Evolutionary conservation across 30 jellyfish, hydroid and myxozoan genomes (phyloP).

Genomic region (Mastigias papua): DNA sequence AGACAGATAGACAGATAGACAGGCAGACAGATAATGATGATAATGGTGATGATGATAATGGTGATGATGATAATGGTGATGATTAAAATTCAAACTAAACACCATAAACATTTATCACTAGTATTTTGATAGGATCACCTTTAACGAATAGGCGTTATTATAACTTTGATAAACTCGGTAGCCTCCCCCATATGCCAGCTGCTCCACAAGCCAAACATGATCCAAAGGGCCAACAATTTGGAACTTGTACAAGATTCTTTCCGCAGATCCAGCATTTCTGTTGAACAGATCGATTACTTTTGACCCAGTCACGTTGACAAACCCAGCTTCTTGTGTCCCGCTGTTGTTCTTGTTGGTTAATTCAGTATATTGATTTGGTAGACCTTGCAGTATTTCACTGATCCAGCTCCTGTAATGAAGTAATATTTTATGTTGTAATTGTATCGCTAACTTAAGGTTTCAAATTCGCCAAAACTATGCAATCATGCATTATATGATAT

Average conservation of each 20-base stretch:
- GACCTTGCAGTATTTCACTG: conserved; percentile 20
- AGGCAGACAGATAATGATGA: too few relatives aligned
- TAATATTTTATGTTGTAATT: background rate
- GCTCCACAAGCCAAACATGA: conserved; percentile 57
- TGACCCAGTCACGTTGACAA: conserved; percentile 29
- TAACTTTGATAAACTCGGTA: conserved; percentile 67
- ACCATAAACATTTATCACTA: too few relatives aligned
- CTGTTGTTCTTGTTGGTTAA: background rate
- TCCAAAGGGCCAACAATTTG: conserved; percentile 51
- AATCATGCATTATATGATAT: too few relatives aligned
- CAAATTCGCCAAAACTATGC: too few relatives aligned
- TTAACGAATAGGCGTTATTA: conserved; percentile 55
- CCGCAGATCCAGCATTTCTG: conserved; percentile 11
- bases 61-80: too few relatives aligned
- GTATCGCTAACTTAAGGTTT: too few relatives aligned
- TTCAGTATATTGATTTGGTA: conserved; percentile 14
- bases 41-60: too few relatives aligned
- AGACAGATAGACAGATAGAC: too few relatives aligned
- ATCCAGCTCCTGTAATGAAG: conserved; percentile 29
- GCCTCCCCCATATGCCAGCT: conserved; percentile 49
- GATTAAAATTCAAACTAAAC: too few relatives aligned
- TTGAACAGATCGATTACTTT: conserved; percentile 3
- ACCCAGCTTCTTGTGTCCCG: conserved; percentile 12
- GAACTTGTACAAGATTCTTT: conserved; percentile 39
- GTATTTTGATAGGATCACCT: too few relatives aligned